Evolutionary conservation across 2,797 vertebrate species (phyloP).

Genomic region (Coccyzus lansbergi): DNA sequence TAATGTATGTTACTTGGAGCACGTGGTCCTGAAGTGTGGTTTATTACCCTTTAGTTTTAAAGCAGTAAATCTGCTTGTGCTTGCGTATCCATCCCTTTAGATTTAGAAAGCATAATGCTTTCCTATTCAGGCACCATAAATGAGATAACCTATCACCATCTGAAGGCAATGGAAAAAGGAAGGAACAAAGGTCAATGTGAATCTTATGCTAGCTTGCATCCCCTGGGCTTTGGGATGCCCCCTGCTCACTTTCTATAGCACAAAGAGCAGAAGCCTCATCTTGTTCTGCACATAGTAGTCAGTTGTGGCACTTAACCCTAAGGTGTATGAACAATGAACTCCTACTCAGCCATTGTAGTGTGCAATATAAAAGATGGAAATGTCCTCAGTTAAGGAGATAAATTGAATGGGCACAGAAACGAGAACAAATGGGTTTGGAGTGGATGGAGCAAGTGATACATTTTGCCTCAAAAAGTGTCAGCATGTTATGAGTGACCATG

Average conservation of each 20-base stretch:
- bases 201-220: not conserved
- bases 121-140: not conserved
- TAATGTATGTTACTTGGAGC: not conserved
- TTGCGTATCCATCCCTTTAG: not conserved
- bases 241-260: not conserved
- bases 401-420: not conserved
- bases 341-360: not conserved
- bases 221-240: not conserved
- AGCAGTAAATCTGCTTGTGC: not conserved
- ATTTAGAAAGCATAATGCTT: not conserved
- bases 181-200: not conserved
- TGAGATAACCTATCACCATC: not conserved
- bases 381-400: not conserved
- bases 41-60: not conserved
- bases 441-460: not conserved
- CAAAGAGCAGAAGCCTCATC: not conserved
- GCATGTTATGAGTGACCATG: accelerated
- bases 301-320: not conserved
- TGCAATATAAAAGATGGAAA: not conserved
- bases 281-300: accelerated
- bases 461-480: not conserved
- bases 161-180: not conserved
- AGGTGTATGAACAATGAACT: not conserved
- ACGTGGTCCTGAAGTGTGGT: not conserved
- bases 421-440: not conserved